These are phyloP conservation scores for Palaemon carinicauda DNA, from an alignment of 1,140 invertebrate genomes.

Conservation along the genomic window DNA sequence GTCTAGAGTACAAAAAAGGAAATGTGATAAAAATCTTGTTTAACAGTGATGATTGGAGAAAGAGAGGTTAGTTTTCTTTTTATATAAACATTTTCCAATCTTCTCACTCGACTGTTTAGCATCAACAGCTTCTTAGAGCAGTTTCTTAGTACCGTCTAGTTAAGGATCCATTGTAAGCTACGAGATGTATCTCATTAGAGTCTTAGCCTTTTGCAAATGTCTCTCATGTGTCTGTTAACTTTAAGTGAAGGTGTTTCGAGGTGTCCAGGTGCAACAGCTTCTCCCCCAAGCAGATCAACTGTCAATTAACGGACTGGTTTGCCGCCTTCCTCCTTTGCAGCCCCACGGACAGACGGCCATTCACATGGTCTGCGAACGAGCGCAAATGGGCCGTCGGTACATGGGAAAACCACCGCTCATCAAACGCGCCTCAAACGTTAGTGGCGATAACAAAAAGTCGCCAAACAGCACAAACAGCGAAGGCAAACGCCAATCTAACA, in stretches of 20 bases:
- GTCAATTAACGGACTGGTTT: not conserved
- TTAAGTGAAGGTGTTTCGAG: not conserved
- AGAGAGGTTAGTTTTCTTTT: too few relatives aligned
- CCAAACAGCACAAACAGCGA: slow-evolving; percentile 5
- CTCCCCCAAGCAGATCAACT: not conserved
- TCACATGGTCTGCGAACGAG: slow-evolving; percentile 49
- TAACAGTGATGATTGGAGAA: too few relatives aligned
- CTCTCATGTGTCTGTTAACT: not conserved
- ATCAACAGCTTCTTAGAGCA: too few relatives aligned
- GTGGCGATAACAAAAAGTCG: not conserved
- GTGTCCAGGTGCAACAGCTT: not conserved
- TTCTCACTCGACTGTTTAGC: too few relatives aligned
- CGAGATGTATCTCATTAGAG: too few relatives aligned
- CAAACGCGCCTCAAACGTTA: slow-evolving; percentile 37
- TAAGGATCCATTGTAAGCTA: too few relatives aligned
- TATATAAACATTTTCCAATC: too few relatives aligned
- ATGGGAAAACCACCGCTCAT: slow-evolving; percentile 28
- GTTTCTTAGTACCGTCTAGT: too few relatives aligned
- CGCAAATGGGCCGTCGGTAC: slow-evolving; percentile 29
- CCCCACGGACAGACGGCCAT: slow-evolving; percentile 40
- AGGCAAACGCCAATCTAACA: slow-evolving; percentile 29
- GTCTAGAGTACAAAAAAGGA: too few relatives aligned
- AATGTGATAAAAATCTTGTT: too few relatives aligned
- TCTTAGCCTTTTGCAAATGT: too few relatives aligned
- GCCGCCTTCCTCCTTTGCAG: slow-evolving; percentile 39